Evolutionary conservation across 1,140 invertebrate genomes (phyloP).

Genomic region (Wasmannia auropunctata): DNA sequence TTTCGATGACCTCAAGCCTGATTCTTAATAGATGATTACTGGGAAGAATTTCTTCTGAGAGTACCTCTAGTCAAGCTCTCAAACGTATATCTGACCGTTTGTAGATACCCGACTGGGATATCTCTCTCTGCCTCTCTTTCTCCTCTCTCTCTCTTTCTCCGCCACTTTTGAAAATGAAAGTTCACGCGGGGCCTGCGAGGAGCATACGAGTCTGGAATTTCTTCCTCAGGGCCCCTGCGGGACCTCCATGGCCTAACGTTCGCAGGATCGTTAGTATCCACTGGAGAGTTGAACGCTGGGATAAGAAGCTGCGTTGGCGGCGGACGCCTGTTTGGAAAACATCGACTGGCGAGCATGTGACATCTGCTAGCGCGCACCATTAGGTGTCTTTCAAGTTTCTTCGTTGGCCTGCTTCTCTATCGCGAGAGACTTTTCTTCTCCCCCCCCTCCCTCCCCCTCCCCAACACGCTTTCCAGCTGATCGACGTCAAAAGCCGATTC

Average conservation of each 20-base stretch:
- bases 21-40: neutral
- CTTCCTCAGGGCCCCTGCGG: slow-evolving; percentile 69
- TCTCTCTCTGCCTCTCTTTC: slow-evolving; percentile 22
- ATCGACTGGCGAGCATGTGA: slow-evolving; percentile 78
- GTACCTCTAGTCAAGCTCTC: neutral
- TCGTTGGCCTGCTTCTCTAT: slow-evolving; percentile 18
- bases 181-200: slow-evolving; percentile 65
- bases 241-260: slow-evolving; percentile 75
- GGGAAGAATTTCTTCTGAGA: neutral
- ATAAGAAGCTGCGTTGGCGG: slow-evolving; percentile 82
- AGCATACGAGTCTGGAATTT: slow-evolving; percentile 85
- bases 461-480: slow-evolving; percentile 36
- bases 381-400: slow-evolving; percentile 70
- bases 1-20: neutral
- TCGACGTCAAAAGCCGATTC: slow-evolving; percentile 27
- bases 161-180: slow-evolving; percentile 65
- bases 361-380: slow-evolving; percentile 76
- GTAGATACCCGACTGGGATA: slow-evolving; percentile 14
- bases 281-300: slow-evolving; percentile 84
- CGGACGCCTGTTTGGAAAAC: slow-evolving; percentile 82
- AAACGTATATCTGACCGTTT: neutral
- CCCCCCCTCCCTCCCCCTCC: neutral
- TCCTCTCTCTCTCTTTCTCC: slow-evolving; percentile 16
- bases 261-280: slow-evolving; percentile 80
- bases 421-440: slow-evolving; percentile 12